Percentiles rank a stretch among this genome's conserved stretches.
Conservation (phyloP, 2,888 invertebrate genomes). For the Aleiodes testaceus region DNA sequence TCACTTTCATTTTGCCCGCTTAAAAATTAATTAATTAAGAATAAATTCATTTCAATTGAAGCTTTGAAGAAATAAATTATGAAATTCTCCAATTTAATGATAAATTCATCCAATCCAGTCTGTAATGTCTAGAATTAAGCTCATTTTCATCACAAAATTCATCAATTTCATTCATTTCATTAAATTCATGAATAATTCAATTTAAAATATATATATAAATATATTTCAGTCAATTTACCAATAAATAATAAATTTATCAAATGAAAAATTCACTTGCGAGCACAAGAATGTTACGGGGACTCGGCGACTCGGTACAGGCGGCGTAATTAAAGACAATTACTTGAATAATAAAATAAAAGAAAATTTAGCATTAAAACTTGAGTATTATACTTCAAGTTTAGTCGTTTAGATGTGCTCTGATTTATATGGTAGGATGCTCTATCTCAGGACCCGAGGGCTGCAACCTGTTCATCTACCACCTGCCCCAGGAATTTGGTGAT, state of each 20-base stretch:
- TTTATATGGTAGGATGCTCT: slow-evolving; percentile 85
- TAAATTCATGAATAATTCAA: slow-evolving; percentile 47
- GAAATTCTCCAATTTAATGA: background rate
- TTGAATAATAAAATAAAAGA: slow-evolving; percentile 12
- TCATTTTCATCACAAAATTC: slow-evolving; percentile 54
- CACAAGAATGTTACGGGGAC: slow-evolving; percentile 40
- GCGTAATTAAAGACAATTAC: slow-evolving; percentile 2
- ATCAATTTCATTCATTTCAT: slow-evolving; percentile 61
- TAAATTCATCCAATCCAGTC: slow-evolving; percentile 17
- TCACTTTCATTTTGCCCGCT: slow-evolving; percentile 51
- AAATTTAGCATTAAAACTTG: slow-evolving; percentile 69
- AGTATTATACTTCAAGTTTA: slow-evolving; percentile 73
- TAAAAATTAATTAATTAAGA: too few species aligned
- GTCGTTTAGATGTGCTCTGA: slow-evolving; percentile 74
- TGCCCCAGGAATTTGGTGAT: slow-evolving; percentile 99
- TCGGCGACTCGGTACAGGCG: slow-evolving; percentile 54
- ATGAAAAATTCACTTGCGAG: background rate
- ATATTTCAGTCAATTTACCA: slow-evolving; percentile 21
- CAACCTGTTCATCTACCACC: slow-evolving; percentile 99
- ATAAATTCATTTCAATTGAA: slow-evolving; percentile 45
- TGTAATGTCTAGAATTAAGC: slow-evolving; percentile 48
- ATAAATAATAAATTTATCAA: slow-evolving; percentile 8
- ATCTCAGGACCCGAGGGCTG: slow-evolving; percentile 99
- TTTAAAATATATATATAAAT: slow-evolving; percentile 18
- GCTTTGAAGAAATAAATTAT: too few species aligned